phyloP scores from a whole-genome alignment of 2,888 invertebrate species.

The Venusia cambrica region DNA sequence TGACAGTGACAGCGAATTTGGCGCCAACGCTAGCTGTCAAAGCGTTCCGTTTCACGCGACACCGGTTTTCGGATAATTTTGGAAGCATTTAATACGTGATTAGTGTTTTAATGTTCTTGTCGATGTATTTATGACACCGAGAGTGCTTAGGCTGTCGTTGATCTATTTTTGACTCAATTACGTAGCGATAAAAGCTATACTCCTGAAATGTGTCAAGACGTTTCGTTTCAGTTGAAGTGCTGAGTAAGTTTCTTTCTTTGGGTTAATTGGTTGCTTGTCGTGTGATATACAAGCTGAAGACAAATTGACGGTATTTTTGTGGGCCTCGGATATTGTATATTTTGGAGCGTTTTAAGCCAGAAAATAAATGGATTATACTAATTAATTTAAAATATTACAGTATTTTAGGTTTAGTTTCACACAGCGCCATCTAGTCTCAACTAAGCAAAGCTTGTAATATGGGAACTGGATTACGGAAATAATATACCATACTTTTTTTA shows the following conservation, averaged over 20 bases:
- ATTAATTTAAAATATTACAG: no score
- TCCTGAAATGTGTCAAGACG: constrained; percentile 21
- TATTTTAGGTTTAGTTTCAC: no score
- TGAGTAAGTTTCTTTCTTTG: constrained; percentile 39
- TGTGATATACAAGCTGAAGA: constrained; percentile 25
- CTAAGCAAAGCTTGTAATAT: no score
- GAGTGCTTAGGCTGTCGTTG: constrained; percentile 35
- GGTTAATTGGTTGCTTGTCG: constrained; percentile 30
- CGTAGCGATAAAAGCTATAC: constrained; percentile 31
- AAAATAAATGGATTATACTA: no score
- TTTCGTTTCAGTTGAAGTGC: constrained; percentile 31
- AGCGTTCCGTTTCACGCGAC: constrained; percentile 41
- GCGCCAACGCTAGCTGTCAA: constrained; percentile 53
- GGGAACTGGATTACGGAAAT: no score
- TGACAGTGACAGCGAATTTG: constrained; percentile 61
- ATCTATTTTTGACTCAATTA: constrained; percentile 38
- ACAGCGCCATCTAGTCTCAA: no score
- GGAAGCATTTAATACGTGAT: constrained; percentile 50
- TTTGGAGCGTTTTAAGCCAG: no score
- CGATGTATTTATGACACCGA: constrained; percentile 51
- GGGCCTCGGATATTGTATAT: constrained; percentile 3
- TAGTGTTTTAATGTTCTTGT: constrained; percentile 46
- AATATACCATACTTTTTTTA: no score
- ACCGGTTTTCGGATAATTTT: constrained; percentile 35
- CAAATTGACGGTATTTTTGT: constrained; percentile 6